Base-by-base conservation (phyloP, 2,113 vertebrate species). In the Ciconia boyciana region DNA sequence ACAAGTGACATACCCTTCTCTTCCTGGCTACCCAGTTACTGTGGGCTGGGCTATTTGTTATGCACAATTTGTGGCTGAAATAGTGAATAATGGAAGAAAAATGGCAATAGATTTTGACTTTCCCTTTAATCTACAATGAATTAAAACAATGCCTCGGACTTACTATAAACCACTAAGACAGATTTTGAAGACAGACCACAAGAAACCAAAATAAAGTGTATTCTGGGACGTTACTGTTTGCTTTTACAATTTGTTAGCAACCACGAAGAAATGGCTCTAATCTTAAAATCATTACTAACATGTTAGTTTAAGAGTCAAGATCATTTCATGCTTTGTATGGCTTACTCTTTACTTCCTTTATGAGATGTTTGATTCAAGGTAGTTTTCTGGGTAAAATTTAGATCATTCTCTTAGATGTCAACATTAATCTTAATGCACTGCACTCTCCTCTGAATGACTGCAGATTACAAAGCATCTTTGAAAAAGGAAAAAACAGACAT, bases 401-500 rank as follows among this genome's bases (percentile, higher is more conserved):
- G 57, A 76, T 85, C 28, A 46, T 77, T 91, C 70, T 81, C 74
- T 95, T 91, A 86, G 78, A 94, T 93, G 86, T 79, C 87, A 97
- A 75, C 89, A 79, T 82, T 83, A 94, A 95, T 84, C 71, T 75
- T 95, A 74, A 79, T 49, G 72, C 83, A 85, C 55, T 86, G 48
- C 41, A 34, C 62, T 62, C 58, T 74, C 87, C 68, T 89, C 91
- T 89, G 90, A 83, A 82, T 83, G 95, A 96, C 89, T 84, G 86
- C 71, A 97, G 87, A 71, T 75, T 95, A 79, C 51, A 61, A 89
- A 96, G 87, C 44, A 52, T 91, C 94, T 94, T 93, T 91, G 92
- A 81, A 96, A 97, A 96, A 94, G 81, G 95, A 92, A 77, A 95
- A 93, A 94, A 95, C 9, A 64, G 93, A 89, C 96, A 83, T 82